Conservation (phyloP, 2,888 invertebrate genomes). For the Drosophila mettleri region DNA sequence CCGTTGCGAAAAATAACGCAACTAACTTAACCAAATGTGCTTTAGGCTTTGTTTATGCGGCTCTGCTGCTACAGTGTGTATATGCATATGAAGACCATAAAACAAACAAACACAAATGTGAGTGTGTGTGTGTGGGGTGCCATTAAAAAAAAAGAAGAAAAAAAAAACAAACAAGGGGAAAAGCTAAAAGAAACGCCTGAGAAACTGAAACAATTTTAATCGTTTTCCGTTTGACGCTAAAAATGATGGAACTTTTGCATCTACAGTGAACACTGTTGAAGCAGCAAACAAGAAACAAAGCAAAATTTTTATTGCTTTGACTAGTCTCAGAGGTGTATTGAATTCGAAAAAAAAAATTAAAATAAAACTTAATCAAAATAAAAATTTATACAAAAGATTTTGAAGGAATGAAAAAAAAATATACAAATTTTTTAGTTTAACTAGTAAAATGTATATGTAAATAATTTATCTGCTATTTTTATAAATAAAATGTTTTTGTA, state of each 20-base stretch:
- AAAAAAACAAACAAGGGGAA: conserved; percentile 61
- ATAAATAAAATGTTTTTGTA: no score
- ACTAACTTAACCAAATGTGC: conserved; percentile 39
- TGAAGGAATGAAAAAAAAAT: no score
- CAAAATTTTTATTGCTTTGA: background rate
- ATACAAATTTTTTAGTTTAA: no score
- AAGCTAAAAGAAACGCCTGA: conserved; percentile 18
- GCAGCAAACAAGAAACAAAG: background rate
- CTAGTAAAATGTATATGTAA: no score
- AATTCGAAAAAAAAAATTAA: background rate
- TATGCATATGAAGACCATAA: conserved; percentile 60
- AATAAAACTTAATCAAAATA: no score
- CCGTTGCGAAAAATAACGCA: conserved; percentile 66
- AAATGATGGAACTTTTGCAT: conserved; percentile 52
- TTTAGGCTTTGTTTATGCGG: conserved; percentile 54
- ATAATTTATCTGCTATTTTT: no score
- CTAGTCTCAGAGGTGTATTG: no score
- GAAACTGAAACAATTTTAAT: conserved; percentile 69
- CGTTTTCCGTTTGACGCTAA: conserved; percentile 53
- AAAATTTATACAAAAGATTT: no score
- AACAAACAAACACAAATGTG: conserved; percentile 55
- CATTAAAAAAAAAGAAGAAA: no score
- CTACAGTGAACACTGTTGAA: conserved; percentile 37
- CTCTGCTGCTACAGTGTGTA: conserved; percentile 21
- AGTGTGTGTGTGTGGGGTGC: background rate